These are phyloP conservation scores for Bos taurus DNA, from an alignment of 2,113 vertebrate species.

Conservation along the genomic window ARS-UCD2.0 NC_037331.1:117445001-117445500, in stretches of 20 bases:
- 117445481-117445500: no score
- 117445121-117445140: background rate
- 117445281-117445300: background rate
- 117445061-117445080: background rate
- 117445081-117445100: accelerated
- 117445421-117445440: background rate
- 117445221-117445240: background rate
- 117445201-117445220: background rate
- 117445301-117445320: no score
- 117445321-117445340: no score
- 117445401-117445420: no score
- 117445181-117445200: background rate
- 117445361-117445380: no score
- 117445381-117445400: no score
- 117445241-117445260: background rate
- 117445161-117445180: accelerated
- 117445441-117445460: background rate
- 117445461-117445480: no score
- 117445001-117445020: background rate
- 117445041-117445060: background rate
- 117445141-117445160: background rate
- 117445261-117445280: background rate
- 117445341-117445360: no score
- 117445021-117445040: background rate
- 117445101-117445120: background rate